phyloP scores from a whole-genome alignment of 2,888 invertebrate species.

The Ariolimax columbianus region DNA sequence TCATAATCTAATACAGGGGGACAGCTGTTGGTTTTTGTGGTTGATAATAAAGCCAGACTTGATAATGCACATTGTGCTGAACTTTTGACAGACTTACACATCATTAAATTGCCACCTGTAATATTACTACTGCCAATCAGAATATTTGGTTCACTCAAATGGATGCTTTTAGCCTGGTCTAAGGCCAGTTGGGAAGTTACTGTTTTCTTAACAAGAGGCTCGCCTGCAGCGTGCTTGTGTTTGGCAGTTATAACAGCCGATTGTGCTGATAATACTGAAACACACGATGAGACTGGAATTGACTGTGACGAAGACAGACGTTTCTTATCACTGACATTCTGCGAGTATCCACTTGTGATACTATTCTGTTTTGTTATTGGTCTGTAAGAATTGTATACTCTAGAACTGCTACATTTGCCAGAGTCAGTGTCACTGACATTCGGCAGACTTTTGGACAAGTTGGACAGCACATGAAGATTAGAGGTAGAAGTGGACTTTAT shows the following conservation, averaged over 20 bases:
- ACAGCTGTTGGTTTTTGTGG: constrained; percentile 6
- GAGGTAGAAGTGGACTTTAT: constrained; percentile 23
- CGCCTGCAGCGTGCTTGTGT: neutral
- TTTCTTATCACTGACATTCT: neutral
- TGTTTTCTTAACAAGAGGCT: neutral
- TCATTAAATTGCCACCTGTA: neutral
- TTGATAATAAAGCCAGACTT: constrained; percentile 34
- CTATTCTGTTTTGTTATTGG: neutral
- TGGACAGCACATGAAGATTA: constrained; percentile 54
- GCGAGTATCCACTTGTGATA: neutral
- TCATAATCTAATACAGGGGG: constrained; percentile 48
- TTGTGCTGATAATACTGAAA: neutral
- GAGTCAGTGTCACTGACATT: constrained; percentile 57
- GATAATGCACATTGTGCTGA: neutral
- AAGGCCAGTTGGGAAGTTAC: constrained; percentile 63
- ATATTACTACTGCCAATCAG: constrained; percentile 52
- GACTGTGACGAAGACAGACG: constrained; percentile 37
- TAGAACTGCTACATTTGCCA: constrained; percentile 29
- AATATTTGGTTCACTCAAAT: constrained; percentile 69
- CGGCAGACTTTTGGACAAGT: constrained; percentile 57
- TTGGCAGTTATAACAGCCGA: neutral
- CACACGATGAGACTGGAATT: neutral
- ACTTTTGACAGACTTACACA: neutral
- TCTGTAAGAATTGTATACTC: constrained; percentile 4
- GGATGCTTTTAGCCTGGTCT: constrained; percentile 71